Base-by-base conservation (phyloP, 2,888 invertebrate genomes). In the Tipula vernalis region DNA sequence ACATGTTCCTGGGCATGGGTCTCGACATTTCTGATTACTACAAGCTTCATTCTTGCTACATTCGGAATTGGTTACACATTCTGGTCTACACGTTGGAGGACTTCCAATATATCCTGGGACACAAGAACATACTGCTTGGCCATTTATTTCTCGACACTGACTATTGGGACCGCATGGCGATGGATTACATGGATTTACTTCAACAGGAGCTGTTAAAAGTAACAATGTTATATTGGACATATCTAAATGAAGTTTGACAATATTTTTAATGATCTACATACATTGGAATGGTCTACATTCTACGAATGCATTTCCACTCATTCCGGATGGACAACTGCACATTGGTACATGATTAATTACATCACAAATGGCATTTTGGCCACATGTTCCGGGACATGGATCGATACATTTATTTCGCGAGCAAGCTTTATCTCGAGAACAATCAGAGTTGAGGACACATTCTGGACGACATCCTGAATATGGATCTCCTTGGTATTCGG, bases 1-100 rank as follows among this genome's bases (percentile, higher is more conserved):
- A 90, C 96, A 97, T 15, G 95, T 94, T 87, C 96, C 96, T 85
- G 93, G 94, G 89, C 96, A 97, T 18, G 96, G 96, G 91, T 97
- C 94, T 86, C 94, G 92, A 90, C 97, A 97, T 91, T 95, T 95
- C 89, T 96, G 95, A 90, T 95, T 96, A 89, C 94, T 94, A 89
- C 97, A 97, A 15, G 96, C 96, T 89, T 94, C 94, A 88, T 94
- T 94, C 47, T 94, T 92, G 6, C 94, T 91, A 91, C 97, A 97
- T 90, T 97, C 96, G 3, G 95, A 93, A 90, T 95, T 96, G n/a
- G 94, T 94, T 5, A 94, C 94, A 90, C 97, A 97, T 91, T 96
- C 96, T 6, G 96, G 95, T 89, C 96, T 93, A 89, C 96, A 96
- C 86, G 94, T 93, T 39, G 96, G 96, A 86, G 96, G 96, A 88